These are phyloP conservation scores for Hylyphantes graminicola DNA, from an alignment of 1,140 invertebrate species.

Conservation along the genomic window DNA sequence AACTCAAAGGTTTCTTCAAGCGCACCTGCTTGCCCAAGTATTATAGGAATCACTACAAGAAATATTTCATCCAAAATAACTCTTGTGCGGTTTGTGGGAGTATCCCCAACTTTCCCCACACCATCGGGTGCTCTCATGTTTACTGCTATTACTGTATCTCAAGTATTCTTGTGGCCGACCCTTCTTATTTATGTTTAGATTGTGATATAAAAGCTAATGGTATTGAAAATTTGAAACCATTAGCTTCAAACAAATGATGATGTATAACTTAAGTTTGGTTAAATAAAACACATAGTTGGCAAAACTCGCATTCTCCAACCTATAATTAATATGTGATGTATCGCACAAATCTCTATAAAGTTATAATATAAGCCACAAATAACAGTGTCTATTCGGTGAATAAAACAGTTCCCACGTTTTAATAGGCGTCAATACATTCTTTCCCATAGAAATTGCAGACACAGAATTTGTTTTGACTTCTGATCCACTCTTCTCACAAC, in stretches of 20 bases:
- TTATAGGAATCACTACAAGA: slow-evolving; percentile 9
- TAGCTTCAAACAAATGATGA: slow-evolving; percentile 1
- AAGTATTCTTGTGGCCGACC: slow-evolving; percentile 38
- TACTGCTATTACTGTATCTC: slow-evolving; percentile 52
- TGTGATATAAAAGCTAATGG: slow-evolving; percentile 43
- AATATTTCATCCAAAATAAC: slow-evolving; percentile 17
- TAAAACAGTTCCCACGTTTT: no score
- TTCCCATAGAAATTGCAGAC: no score
- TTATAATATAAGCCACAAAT: no score
- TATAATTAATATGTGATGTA: no score
- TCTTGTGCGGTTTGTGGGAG: slow-evolving; percentile 19
- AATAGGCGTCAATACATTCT: no score
- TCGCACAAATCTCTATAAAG: no score
- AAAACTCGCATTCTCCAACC: no score
- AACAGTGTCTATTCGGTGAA: no score
- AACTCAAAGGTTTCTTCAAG: slow-evolving; percentile 30
- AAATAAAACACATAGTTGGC: no score
- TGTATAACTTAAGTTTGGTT: neutral
- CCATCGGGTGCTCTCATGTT: slow-evolving; percentile 37
- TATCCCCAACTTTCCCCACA: slow-evolving; percentile 40
- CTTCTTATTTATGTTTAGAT: slow-evolving; percentile 36
- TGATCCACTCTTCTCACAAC: no score
- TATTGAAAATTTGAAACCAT: slow-evolving; percentile 34
- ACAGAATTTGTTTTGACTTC: no score
- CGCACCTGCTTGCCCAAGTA: slow-evolving; percentile 16